phyloP scores from a whole-genome alignment of 2,113 vertebrate species.

The Okapia johnstoni region DNA sequence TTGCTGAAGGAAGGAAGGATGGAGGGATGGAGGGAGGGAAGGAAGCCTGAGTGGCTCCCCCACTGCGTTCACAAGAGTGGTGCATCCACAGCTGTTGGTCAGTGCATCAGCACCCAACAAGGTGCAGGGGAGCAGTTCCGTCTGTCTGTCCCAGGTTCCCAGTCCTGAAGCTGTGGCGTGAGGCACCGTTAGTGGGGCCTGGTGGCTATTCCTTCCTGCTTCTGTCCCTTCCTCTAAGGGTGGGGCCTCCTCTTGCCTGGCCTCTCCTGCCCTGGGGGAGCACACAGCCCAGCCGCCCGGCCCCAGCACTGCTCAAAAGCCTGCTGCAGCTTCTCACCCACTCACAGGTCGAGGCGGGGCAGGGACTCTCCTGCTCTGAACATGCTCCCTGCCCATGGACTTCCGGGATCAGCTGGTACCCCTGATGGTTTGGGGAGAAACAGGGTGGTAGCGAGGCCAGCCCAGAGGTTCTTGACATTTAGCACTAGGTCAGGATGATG shows the following conservation, averaged over 20 bases:
- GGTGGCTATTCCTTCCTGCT: neutral
- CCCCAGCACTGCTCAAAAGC: neutral
- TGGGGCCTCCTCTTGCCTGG: neutral
- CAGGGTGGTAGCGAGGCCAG: neutral
- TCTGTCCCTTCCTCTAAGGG: neutral
- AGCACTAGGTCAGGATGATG: neutral
- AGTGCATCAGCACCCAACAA: neutral
- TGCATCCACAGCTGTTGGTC: neutral
- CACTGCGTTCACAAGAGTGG: neutral
- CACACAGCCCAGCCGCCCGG: fast-evolving
- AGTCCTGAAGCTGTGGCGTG: neutral
- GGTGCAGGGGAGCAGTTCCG: neutral
- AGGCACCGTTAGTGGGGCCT: neutral
- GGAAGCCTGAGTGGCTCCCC: fast-evolving
- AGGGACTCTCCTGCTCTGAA: neutral
- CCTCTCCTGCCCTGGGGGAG: neutral
- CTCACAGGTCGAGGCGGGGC: neutral
- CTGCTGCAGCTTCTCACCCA: neutral
- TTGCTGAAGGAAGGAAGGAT: neutral
- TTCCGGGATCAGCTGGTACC: neutral
- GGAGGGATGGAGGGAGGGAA: no score
- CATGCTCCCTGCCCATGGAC: neutral
- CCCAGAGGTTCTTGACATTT: neutral
- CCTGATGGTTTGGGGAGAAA: neutral
- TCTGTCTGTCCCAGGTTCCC: neutral